Conservation (phyloP, 2,888 invertebrate species). For the Netelia fuscicornis region DNA sequence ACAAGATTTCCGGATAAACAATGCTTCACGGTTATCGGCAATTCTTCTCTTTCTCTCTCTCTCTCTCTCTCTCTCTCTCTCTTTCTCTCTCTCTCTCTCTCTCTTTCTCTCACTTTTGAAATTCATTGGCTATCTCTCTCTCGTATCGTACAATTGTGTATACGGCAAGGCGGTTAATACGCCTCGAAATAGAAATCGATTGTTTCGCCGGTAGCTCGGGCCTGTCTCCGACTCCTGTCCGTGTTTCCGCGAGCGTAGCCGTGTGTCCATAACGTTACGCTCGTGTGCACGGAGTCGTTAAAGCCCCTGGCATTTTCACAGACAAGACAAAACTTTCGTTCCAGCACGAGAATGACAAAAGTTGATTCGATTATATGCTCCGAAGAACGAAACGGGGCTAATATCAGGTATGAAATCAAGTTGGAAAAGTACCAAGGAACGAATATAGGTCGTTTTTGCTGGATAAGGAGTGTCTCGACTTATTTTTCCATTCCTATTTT, state of each 20-base stretch:
- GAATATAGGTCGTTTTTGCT: background rate
- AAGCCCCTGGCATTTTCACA: conserved; percentile 56
- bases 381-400: conserved; percentile 44
- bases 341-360: conserved; percentile 40
- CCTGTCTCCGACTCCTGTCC: background rate
- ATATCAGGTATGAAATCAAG: conserved; percentile 40
- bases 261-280: background rate
- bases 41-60: background rate
- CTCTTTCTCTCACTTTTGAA: background rate
- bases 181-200: conserved; percentile 66
- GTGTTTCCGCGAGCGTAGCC: background rate
- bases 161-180: conserved; percentile 59
- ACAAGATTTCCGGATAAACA: conserved; percentile 32
- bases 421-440: conserved; percentile 7
- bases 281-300: background rate
- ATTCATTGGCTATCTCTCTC: background rate
- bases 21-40: background rate
- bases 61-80: background rate
- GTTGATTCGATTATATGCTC: conserved; percentile 60
- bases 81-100: background rate
- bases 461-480: background rate
- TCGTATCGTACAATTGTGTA: conserved; percentile 33
- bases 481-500: conserved; percentile 7
- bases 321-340: conserved; percentile 61
- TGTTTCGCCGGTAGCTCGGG: conserved; percentile 49